Evolutionary conservation across 2,113 vertebrate species (phyloP).

Genomic region (Otus sunia): DNA sequence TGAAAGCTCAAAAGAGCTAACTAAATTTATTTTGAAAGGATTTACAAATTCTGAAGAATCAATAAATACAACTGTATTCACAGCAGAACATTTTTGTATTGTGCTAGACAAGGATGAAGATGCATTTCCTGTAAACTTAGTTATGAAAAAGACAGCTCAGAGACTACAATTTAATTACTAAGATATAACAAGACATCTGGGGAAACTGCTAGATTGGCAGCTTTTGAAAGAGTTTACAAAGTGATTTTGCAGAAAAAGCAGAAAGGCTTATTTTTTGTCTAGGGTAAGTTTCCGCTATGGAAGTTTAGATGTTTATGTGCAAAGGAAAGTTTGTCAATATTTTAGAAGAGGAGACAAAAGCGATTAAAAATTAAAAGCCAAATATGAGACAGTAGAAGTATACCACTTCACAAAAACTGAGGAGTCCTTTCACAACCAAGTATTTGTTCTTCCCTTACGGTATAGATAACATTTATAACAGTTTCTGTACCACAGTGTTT

Average conservation of each 20-base stretch:
- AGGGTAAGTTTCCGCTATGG: neutral
- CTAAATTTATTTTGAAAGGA: conserved; percentile 29
- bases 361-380: neutral
- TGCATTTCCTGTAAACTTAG: conserved; percentile 45
- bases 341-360: neutral
- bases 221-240: conserved; percentile 14
- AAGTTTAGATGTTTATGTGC: neutral
- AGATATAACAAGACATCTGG: conserved; percentile 34
- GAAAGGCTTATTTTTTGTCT: neutral
- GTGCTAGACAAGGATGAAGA: conserved; percentile 52
- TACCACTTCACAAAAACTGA: neutral
- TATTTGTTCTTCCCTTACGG: neutral
- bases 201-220: conserved; percentile 26
- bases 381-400: neutral
- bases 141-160: conserved; percentile 48
- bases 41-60: conserved; percentile 53
- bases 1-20: conserved; percentile 16
- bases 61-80: conserved; percentile 52
- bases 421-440: neutral
- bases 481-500: neutral
- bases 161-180: conserved; percentile 58
- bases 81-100: conserved; percentile 27
- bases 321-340: neutral
- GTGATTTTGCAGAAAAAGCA: neutral
- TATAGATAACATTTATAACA: neutral